A percentile compares a stretch with the other conserved stretches of the same genome.
These are phyloP conservation scores for Bergia sp. DNA, from an alignment of 92 coral and sea anemone species.

Conservation along the genomic window DNA sequence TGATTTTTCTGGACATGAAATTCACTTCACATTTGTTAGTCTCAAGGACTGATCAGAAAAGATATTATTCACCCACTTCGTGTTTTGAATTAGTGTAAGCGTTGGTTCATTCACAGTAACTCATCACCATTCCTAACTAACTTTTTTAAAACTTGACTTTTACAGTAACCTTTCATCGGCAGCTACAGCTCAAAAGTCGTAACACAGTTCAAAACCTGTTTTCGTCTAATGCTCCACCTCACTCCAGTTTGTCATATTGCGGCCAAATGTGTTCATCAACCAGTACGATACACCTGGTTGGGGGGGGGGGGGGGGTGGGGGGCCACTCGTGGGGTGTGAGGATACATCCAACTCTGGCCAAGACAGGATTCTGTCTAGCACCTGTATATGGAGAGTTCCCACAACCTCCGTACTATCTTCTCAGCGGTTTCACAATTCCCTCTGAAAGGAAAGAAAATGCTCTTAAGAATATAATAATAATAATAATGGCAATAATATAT, in stretches of 20 bases:
- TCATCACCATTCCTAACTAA: neutral
- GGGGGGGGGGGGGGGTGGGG: too few species aligned
- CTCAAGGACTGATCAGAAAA: neutral
- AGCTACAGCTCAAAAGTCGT: neutral
- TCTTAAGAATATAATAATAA: neutral
- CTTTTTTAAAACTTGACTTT: too few species aligned
- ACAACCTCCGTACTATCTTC: constrained; percentile 7
- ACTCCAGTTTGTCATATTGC: neutral
- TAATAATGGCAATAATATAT: too few species aligned
- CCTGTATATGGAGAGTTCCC: neutral
- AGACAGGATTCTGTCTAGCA: neutral
- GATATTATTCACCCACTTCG: neutral
- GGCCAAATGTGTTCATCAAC: neutral
- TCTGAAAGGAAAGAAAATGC: constrained; percentile 4
- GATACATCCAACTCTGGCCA: neutral
- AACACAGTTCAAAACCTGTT: neutral
- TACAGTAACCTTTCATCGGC: neutral
- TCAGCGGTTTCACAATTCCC: constrained; percentile 44
- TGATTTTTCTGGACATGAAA: neutral
- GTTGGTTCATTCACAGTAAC: neutral
- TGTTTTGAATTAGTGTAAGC: neutral
- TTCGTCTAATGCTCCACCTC: neutral
- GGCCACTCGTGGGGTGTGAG: neutral
- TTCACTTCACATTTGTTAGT: neutral
- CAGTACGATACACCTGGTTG: neutral